Conservation (phyloP, 2,113 vertebrate species). For the Natator depressus region DNA sequence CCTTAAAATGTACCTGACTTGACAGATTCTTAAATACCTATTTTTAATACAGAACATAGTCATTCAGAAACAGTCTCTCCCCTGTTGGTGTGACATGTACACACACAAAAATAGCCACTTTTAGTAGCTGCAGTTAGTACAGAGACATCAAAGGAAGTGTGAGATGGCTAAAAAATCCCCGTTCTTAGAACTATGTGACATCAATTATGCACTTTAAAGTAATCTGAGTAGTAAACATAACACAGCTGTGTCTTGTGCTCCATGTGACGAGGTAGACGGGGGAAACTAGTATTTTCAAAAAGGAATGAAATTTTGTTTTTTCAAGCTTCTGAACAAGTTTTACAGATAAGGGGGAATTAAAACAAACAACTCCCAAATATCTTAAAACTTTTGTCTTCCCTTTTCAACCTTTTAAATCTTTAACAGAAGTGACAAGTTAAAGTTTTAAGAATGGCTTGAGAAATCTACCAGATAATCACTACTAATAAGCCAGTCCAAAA, state of each 20-base stretch:
- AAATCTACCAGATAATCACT: not conserved
- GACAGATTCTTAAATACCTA: not conserved
- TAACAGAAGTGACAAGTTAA: not conserved
- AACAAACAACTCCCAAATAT: not conserved
- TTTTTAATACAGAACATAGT: not conserved
- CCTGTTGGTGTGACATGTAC: not conserved
- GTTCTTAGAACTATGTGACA: accelerated
- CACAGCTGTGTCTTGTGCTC: not conserved
- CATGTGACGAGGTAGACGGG: not conserved
- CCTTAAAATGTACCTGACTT: not conserved
- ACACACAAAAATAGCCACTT: not conserved
- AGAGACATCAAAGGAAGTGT: not conserved
- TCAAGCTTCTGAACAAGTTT: not conserved
- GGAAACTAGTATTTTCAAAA: not conserved
- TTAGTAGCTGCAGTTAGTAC: not conserved
- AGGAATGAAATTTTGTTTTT: not conserved
- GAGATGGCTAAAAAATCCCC: not conserved
- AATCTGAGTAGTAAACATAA: not conserved
- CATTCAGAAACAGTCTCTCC: not conserved
- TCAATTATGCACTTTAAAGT: not conserved
- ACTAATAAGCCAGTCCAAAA: not conserved
- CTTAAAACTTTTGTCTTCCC: not conserved
- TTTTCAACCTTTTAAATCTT: not conserved
- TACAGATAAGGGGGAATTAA: not conserved
- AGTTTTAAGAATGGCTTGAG: not conserved